Evolutionary conservation across 2,113 vertebrate species (phyloP), one percentile per base, ranked within the genome.

Genomic region (Etia nguti): DNA sequence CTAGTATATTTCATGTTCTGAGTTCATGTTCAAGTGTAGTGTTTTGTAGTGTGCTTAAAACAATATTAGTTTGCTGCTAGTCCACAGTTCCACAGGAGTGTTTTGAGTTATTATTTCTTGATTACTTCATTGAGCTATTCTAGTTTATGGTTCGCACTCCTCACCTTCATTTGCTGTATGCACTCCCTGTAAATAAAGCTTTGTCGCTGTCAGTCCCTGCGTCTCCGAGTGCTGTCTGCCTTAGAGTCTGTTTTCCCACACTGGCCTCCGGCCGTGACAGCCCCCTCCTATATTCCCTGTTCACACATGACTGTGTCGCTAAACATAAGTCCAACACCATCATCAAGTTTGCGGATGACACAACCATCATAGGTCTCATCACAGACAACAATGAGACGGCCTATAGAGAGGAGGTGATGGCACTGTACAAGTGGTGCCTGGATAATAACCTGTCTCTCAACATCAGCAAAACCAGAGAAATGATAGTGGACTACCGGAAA

Each of bases 61-160:
- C 29, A 29, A 59, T 59, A 16, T 59, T 59, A 59, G 56, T 18
- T 59, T 59, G 26, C 26, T 0, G 26, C 13, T 0, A 59, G 56
- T 26, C 56, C 4, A 9, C 26, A 59, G 56, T 59, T 59, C 26
- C 26, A 31, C 13, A 10, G 6, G 26, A 59, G 56, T 59, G 56
- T 59, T 59, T 59, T 59, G 0, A 59, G 3, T 3, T 59, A 18
- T 3, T 59, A 18, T 59, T 59, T 0, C 1, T 1, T 59, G 8
- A 59, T 59, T 18, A 6, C 56, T 59, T n/a, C n/a, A n/a, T 59
- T 59, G 56, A 59, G 26, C 56, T 59, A 3, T 59, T 59, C 56
- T 59, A 59, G 56, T 26, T 59, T 59, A 59, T 10, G 0, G 1
- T 59, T 31, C 0, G 4, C 15, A 59, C 26, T 59, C 31, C 2